These are phyloP conservation scores for Holacanthella duospinosa DNA, from an alignment of 2,888 invertebrate genomes.

Conservation along the genomic window DNA sequence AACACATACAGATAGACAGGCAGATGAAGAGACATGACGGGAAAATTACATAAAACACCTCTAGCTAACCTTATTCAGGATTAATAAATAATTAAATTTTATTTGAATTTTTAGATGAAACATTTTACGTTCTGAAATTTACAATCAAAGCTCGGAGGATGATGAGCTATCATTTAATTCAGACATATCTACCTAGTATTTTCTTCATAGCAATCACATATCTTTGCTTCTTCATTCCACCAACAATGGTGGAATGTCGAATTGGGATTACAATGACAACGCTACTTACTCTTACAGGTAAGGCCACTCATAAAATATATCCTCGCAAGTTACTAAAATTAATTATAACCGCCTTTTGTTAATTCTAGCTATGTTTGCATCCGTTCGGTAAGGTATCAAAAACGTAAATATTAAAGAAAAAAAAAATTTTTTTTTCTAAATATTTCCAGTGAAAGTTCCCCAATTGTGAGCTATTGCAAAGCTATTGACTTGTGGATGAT, in stretches of 20 bases:
- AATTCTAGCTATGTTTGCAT: background rate
- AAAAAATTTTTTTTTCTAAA: background rate
- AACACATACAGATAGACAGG: too few relatives aligned
- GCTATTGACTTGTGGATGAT: background rate
- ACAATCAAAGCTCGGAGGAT: background rate
- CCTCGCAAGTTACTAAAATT: too few relatives aligned
- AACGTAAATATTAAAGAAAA: background rate
- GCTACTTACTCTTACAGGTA: background rate
- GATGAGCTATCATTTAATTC: background rate
- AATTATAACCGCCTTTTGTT: too few relatives aligned
- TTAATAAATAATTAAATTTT: background rate
- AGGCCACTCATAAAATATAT: background rate
- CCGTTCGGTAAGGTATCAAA: background rate
- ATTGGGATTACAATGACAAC: background rate
- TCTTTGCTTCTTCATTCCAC: background rate
- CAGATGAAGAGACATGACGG: too few relatives aligned
- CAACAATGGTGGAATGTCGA: background rate
- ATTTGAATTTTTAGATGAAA: background rate
- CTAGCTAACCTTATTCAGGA: too few relatives aligned
- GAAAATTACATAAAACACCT: too few relatives aligned
- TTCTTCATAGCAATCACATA: conserved; percentile 1
- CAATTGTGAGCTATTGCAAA: background rate
- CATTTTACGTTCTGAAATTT: background rate
- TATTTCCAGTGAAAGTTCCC: background rate
- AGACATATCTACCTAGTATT: background rate